Evolutionary conservation across 2,113 vertebrate genomes (phyloP).

Genomic region (Melospiza melodia): DNA sequence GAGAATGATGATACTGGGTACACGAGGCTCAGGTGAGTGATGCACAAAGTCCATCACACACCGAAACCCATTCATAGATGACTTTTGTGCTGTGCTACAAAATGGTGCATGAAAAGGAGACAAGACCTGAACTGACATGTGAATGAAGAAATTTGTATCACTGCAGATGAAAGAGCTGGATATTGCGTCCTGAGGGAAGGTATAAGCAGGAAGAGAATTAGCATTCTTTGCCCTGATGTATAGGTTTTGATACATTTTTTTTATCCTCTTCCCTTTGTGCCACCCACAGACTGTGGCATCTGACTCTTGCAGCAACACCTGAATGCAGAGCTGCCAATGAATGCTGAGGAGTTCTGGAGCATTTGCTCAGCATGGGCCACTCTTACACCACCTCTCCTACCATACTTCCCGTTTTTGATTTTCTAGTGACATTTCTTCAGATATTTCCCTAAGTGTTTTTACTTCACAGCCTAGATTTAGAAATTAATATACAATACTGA

Average conservation of each 20-base stretch:
- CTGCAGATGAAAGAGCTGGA: background rate
- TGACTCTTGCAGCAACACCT: accelerated
- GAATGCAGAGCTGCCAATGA: background rate
- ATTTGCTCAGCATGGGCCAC: background rate
- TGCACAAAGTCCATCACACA: background rate
- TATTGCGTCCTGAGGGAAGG: background rate
- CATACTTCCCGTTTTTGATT: background rate
- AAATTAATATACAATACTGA: background rate
- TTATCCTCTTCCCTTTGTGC: background rate
- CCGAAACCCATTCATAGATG: background rate
- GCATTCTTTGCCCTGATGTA: background rate
- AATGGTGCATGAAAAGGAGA: background rate
- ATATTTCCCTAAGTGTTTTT: background rate
- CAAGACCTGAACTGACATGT: background rate
- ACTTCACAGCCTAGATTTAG: background rate
- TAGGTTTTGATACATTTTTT: background rate
- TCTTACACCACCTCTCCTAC: background rate
- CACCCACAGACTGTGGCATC: background rate
- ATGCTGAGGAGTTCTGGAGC: background rate
- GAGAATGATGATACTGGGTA: background rate
- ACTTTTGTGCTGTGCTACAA: background rate
- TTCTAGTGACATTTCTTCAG: background rate
- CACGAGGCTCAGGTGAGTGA: accelerated
- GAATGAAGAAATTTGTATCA: background rate
- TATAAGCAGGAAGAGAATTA: background rate